Conservation (phyloP, 2,888 invertebrate species). For the Sesia apiformis region DNA sequence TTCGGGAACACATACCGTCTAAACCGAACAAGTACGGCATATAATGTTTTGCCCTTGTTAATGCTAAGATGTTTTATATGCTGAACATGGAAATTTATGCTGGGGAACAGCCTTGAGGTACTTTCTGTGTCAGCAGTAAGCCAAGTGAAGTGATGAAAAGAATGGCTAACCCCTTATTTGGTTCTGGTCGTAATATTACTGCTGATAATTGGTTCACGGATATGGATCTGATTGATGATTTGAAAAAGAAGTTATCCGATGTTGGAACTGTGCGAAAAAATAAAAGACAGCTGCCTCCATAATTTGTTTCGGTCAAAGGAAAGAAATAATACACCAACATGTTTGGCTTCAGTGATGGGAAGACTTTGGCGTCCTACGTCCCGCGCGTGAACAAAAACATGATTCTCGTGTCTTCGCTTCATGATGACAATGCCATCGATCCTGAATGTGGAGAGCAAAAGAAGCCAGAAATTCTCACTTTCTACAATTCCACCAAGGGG, state of each 20-base stretch:
- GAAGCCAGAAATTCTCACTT: neutral
- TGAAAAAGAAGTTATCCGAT: neutral
- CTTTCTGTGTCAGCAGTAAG: neutral
- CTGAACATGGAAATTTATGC: conserved; percentile 10
- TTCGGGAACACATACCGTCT: neutral
- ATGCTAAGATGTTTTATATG: conserved; percentile 12
- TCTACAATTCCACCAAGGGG: neutral
- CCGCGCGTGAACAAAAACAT: neutral
- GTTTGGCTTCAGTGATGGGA: neutral
- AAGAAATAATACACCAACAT: neutral
- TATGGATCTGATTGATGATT: neutral
- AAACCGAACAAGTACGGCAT: conserved; percentile 14
- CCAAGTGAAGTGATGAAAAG: neutral
- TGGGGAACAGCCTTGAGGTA: conserved; percentile 5
- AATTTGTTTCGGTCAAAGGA: neutral
- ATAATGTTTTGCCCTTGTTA: conserved; percentile 9
- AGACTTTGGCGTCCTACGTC: neutral
- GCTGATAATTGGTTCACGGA: neutral
- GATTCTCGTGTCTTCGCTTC: neutral
- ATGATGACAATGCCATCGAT: neutral
- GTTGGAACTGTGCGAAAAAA: neutral
- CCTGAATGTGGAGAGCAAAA: too few relatives aligned
- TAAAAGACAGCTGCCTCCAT: neutral
- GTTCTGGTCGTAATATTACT: neutral
- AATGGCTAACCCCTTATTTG: neutral